phyloP scores from a whole-genome alignment of 2,113 vertebrate genomes.

The Sakesphorus luctuosus region DNA sequence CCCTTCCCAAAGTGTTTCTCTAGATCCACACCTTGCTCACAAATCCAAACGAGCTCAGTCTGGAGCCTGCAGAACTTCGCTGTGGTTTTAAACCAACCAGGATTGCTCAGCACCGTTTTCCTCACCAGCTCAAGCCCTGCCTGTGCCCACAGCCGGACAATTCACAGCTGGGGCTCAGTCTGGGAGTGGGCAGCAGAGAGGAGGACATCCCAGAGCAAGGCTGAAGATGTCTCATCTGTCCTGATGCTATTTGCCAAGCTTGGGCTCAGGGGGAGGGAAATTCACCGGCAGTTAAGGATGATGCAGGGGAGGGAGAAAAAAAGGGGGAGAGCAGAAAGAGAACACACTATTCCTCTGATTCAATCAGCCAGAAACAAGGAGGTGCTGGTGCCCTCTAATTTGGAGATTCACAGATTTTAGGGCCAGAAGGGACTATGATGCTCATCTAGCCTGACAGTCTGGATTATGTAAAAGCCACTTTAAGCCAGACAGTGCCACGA shows the following conservation, averaged over 20 bases:
- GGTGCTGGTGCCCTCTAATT: conserved; percentile 60
- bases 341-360: conserved; percentile 22
- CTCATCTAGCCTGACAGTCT: conserved; percentile 54
- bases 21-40: background rate
- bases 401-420: conserved; percentile 43
- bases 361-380: conserved; percentile 45
- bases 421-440: conserved; percentile 32
- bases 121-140: background rate
- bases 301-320: background rate
- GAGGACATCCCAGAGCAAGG: background rate
- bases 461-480: conserved; percentile 58
- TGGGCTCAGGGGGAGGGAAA: background rate
- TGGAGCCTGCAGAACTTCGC: background rate
- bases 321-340: background rate
- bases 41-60: background rate
- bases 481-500: conserved; percentile 51
- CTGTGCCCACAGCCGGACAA: background rate
- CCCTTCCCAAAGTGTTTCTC: background rate
- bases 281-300: background rate
- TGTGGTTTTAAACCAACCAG: background rate
- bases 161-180: background rate
- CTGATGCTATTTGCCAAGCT: background rate
- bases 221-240: background rate
- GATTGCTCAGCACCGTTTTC: background rate
- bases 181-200: background rate